These are phyloP conservation scores for Lampropteryx suffumata DNA, from an alignment of 2,888 invertebrate species.

Conservation along the genomic window DNA sequence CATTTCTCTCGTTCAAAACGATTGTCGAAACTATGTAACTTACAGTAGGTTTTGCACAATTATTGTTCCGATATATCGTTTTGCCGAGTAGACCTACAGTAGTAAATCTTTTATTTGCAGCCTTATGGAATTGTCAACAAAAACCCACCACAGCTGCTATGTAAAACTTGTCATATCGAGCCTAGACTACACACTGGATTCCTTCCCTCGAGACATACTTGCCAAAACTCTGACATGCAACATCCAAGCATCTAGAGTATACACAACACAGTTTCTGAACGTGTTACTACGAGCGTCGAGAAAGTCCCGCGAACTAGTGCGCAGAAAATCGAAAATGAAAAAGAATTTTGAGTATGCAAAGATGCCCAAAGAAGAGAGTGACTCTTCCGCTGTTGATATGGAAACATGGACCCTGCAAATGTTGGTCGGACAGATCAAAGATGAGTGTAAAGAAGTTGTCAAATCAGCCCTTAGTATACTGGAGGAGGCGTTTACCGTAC, in stretches of 20 bases:
- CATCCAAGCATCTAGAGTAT: conserved; percentile 85
- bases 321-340: conserved; percentile 70
- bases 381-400: conserved; percentile 82
- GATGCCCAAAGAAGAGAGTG: conserved; percentile 51
- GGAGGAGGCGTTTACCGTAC: conserved; percentile 96
- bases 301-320: conserved; percentile 68
- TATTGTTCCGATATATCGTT: no score
- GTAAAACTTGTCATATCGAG: conserved; percentile 96
- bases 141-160: conserved; percentile 95
- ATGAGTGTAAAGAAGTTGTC: conserved; percentile 90
- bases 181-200: conserved; percentile 92
- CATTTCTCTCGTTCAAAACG: no score
- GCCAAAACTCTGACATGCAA: conserved; percentile 82
- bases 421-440: conserved; percentile 92
- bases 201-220: conserved; percentile 86
- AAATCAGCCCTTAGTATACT: conserved; percentile 91
- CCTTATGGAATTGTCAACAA: conserved; percentile 89
- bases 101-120: conserved; percentile 62
- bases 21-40: neutral
- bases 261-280: conserved; percentile 95
- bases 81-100: no score
- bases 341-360: conserved; percentile 61
- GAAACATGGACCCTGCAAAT: conserved; percentile 94
- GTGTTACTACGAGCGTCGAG: conserved; percentile 90
- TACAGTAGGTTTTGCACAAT: no score